Evolutionary conservation across 2,113 vertebrate genomes (phyloP).

Genomic region (Indri indri): DNA sequence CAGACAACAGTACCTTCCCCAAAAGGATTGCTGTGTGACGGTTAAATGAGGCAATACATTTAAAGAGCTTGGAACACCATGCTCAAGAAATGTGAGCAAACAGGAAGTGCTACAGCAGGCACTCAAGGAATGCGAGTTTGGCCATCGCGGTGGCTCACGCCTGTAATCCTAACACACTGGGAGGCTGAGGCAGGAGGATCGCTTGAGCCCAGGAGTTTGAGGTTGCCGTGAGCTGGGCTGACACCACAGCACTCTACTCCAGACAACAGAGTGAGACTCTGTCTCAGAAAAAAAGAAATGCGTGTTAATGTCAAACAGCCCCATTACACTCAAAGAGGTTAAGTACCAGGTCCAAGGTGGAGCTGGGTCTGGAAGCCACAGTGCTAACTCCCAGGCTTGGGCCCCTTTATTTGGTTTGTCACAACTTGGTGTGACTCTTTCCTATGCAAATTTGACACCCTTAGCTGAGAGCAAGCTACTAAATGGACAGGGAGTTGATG

Average conservation of each 20-base stretch:
- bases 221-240: too few relatives aligned
- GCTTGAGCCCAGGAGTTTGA: too few relatives aligned
- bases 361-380: neutral
- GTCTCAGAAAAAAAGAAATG: too few relatives aligned
- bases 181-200: too few relatives aligned
- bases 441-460: neutral
- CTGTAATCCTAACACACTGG: too few relatives aligned
- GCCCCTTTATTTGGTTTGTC: neutral
- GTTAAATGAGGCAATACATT: neutral
- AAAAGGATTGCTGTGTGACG: neutral
- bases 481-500: neutral
- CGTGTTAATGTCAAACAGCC: neutral
- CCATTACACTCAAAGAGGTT: neutral
- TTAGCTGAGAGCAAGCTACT: neutral
- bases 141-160: too few relatives aligned
- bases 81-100: neutral
- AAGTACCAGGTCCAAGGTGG: neutral
- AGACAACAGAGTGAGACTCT: too few relatives aligned
- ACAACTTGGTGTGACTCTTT: neutral
- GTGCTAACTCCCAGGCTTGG: neutral
- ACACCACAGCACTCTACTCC: too few relatives aligned
- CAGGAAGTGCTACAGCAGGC: neutral
- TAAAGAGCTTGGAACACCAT: neutral
- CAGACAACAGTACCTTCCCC: neutral
- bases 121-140: neutral